Base-by-base conservation (phyloP, 1,140 invertebrate species). In the Cyphomyrmex costatus region DNA sequence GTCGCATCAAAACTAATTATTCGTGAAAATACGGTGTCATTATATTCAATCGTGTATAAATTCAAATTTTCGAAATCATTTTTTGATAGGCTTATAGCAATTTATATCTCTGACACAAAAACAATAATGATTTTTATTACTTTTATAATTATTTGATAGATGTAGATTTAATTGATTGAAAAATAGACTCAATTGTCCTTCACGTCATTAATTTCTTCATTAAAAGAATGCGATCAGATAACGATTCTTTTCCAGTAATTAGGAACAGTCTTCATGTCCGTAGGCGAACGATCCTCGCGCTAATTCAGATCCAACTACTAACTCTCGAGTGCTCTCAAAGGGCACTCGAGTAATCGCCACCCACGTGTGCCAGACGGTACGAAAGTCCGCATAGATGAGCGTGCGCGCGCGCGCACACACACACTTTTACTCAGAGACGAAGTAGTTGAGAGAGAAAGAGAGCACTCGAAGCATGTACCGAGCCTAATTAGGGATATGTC, bases 401-500 rank as follows among this genome's bases (percentile, higher is more conserved):
- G 21, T 19, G 36, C 36, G 66, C 42, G 21, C 53, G 36, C 21
- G 14, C 42, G 21, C 56, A 27, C 56, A 10, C 16, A 51, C 21
- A 27, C 36, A 53, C 70, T 46, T 83, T 56, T 46, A 42, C 30
- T 24, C 33, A 30, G 66, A 58, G 36, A 33, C 53, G 53, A 82
- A 71, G 66, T 42, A 73, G 30, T 70, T 33, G 53, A 27, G 30
- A 68, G 66, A 46, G 53, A 82, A 53, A 71, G 86, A 88, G 80
- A 61, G 76, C 79, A 85, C 89, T 90, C 74, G 82, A 90, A 87
- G 61, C 89, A 68, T 85, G 88, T 90, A 85, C 76, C 80, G 74
- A 79, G 86, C 89, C 89, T 90, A 90, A 90, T 90, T 90, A 90
- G 89, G 89, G 89, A 86, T 90, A 85, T 63, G 56, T 61, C 61